Evolutionary conservation across 1,140 invertebrate species (phyloP).

Genomic region (Dendroctonus ponderosae): DNA sequence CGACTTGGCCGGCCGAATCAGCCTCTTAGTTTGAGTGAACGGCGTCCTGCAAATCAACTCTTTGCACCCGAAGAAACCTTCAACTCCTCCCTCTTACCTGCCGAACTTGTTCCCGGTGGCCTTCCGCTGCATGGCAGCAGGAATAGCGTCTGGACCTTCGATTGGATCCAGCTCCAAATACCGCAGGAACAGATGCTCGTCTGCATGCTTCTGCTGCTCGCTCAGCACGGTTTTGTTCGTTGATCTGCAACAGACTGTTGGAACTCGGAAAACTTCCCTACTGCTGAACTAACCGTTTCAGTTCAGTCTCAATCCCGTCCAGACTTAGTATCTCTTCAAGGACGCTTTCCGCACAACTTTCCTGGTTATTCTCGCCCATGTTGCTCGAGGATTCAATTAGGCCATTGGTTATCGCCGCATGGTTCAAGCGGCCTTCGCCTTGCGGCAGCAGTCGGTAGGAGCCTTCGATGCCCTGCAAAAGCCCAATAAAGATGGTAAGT

Average conservation of each 20-base stretch:
- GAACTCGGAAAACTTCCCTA: background rate
- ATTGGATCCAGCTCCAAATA: constrained; percentile 77
- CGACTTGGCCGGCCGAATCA: constrained; percentile 58
- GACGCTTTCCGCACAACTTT: constrained; percentile 45
- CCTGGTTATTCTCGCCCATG: constrained; percentile 32
- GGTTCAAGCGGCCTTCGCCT: constrained; percentile 51
- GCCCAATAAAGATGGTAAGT: no score
- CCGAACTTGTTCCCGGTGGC: constrained; percentile 58
- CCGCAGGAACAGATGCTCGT: constrained; percentile 70
- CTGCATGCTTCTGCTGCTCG: constrained; percentile 64
- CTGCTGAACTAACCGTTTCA: constrained; percentile 28
- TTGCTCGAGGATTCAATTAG: constrained; percentile 19
- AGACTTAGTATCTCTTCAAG: constrained; percentile 48
- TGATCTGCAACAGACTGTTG: constrained; percentile 19
- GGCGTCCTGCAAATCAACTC: constrained; percentile 59
- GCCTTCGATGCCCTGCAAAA: constrained; percentile 53
- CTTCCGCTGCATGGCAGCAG: constrained; percentile 54
- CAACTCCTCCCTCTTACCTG: constrained; percentile 29
- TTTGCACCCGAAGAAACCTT: no score
- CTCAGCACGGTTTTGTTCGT: constrained; percentile 47
- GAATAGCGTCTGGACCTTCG: constrained; percentile 56
- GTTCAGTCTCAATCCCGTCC: constrained; percentile 44
- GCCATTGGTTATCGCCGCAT: constrained; percentile 41
- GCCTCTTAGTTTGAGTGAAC: constrained; percentile 73
- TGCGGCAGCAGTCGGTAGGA: constrained; percentile 57